Conservation (phyloP, 2,113 vertebrate genomes). For the Canis aureus region DNA sequence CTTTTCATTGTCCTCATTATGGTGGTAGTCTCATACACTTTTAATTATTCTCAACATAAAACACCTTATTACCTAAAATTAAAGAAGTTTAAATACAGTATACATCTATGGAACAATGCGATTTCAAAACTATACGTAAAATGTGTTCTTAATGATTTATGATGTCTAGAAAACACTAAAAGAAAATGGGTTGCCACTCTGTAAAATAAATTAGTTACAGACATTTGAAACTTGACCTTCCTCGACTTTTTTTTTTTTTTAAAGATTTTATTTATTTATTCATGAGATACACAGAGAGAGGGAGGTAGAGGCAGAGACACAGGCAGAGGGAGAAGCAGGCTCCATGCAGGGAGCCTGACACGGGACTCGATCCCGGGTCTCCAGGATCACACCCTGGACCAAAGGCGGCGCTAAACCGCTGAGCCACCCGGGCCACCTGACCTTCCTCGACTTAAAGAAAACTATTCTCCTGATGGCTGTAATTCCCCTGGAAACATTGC, state of each 20-base stretch:
- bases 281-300: too few relatives aligned
- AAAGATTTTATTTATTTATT: too few relatives aligned
- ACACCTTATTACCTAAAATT: constrained; percentile 6
- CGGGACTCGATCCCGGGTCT: too few relatives aligned
- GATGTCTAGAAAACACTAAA: not conserved
- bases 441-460: not conserved
- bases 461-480: not conserved
- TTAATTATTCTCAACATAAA: not conserved
- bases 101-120: not conserved
- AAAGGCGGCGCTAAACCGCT: too few relatives aligned
- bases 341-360: too few relatives aligned
- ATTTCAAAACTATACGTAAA: constrained; percentile 1
- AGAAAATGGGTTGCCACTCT: not conserved
- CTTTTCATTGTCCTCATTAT: not conserved
- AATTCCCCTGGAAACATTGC: not conserved
- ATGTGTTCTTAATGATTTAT: not conserved
- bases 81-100: not conserved
- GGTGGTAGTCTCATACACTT: not conserved
- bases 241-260: too few relatives aligned
- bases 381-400: too few relatives aligned
- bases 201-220: not conserved
- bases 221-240: not conserved
- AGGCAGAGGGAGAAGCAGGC: too few relatives aligned
- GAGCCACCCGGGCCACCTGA: not conserved
- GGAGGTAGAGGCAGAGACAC: too few relatives aligned